These are phyloP conservation scores for Agonopterix alstromeriana DNA, from an alignment of 2,888 invertebrate genomes.

Conservation along the genomic window DNA sequence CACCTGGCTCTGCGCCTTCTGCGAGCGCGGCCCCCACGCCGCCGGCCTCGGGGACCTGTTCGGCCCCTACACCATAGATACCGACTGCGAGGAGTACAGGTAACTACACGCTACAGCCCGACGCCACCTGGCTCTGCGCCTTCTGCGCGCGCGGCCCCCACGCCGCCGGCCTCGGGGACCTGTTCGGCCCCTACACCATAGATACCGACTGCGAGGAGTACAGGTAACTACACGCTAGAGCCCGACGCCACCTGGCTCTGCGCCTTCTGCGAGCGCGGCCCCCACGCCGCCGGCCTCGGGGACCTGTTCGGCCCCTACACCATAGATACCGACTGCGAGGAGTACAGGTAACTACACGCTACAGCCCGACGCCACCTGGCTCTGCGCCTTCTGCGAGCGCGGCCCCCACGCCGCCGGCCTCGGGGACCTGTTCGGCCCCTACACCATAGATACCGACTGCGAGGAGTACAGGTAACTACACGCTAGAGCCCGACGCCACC, in stretches of 20 bases:
- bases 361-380: too few species aligned
- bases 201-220: constrained; percentile 83
- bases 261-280: too few species aligned
- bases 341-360: too few species aligned
- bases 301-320: constrained; percentile 95
- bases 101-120: too few species aligned
- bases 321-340: constrained; percentile 81
- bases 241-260: too few species aligned
- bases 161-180: constrained; percentile 81
- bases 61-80: constrained; percentile 90
- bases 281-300: constrained; percentile 76
- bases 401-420: constrained; percentile 75
- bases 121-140: too few species aligned
- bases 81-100: constrained; percentile 82
- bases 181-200: constrained; percentile 93
- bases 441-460: constrained; percentile 82
- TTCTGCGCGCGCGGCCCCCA: constrained; percentile 80
- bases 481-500: constrained; percentile 79
- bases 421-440: constrained; percentile 95
- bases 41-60: constrained; percentile 88
- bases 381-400: too few species aligned
- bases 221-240: too few species aligned
- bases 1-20: too few species aligned
- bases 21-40: constrained; percentile 77
- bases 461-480: constrained; percentile 81